phyloP scores from a whole-genome alignment of 2,888 invertebrate genomes.

The Oxytorus armatus region DNA sequence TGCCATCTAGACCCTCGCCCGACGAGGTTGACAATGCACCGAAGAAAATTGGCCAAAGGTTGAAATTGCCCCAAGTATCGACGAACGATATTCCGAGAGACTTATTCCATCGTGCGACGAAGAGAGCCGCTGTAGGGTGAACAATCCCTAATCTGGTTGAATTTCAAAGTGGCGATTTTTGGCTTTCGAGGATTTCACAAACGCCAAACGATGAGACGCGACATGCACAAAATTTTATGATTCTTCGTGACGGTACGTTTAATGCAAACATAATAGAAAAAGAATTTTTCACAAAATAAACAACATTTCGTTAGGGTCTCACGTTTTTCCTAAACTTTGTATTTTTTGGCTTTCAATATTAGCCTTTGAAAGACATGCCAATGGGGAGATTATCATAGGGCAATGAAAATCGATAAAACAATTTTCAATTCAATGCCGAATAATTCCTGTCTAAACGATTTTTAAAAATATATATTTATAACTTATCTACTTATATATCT shows the following conservation, averaged over 20 bases:
- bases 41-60: conserved; percentile 45
- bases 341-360: not conserved
- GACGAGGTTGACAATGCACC: conserved; percentile 55
- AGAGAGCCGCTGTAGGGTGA: not conserved
- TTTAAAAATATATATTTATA: too few species aligned
- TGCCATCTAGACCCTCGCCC: conserved; percentile 11
- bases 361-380: not conserved
- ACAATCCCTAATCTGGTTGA: conserved; percentile 51
- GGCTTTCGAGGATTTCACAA: conserved; percentile 57
- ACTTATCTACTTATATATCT: too few species aligned
- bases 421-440: too few species aligned
- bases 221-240: conserved; percentile 2
- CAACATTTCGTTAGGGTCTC: conserved; percentile 32
- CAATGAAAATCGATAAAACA: not conserved
- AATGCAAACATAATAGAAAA: conserved; percentile 24
- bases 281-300: conserved; percentile 52
- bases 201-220: conserved; percentile 18
- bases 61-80: conserved; percentile 41
- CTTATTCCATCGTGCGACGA: conserved; percentile 28
- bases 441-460: not conserved
- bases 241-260: not conserved
- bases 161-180: conserved; percentile 58
- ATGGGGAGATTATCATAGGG: not conserved
- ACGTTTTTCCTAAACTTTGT: conserved; percentile 25
- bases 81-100: conserved; percentile 38